A percentile compares a stretch with the other conserved stretches of the same genome.
phyloP scores from a whole-genome alignment of 2,888 invertebrate genomes.

The Apamea monoglypha region DNA sequence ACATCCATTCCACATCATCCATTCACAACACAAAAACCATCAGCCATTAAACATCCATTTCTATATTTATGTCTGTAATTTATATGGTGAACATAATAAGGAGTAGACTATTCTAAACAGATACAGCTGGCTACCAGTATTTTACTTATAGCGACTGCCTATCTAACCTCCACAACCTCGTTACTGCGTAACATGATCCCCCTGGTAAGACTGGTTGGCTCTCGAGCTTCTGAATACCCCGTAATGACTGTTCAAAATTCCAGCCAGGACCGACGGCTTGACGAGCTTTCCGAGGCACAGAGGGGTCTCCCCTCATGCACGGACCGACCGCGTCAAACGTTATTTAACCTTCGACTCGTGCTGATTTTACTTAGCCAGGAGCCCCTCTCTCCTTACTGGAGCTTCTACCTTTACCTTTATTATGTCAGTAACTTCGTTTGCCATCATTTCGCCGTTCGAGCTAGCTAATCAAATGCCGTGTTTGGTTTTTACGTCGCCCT shows the following conservation, averaged over 20 bases:
- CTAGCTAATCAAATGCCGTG: conserved; percentile 36
- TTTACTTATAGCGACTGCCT: neutral
- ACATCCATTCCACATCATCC: too few relatives aligned
- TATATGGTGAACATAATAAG: too few relatives aligned
- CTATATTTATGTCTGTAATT: too few relatives aligned
- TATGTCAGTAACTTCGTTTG: conserved; percentile 28
- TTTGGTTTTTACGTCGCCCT: conserved; percentile 48
- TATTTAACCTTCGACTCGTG: neutral
- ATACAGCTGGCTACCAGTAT: neutral
- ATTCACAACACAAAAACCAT: too few relatives aligned
- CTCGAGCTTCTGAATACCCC: neutral
- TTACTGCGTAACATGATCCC: neutral
- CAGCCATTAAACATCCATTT: too few relatives aligned
- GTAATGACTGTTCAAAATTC: neutral
- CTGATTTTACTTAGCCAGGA: neutral
- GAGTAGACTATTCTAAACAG: too few relatives aligned
- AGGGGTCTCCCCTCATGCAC: too few relatives aligned
- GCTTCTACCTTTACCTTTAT: conserved; percentile 6
- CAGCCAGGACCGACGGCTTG: neutral
- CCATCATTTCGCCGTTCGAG: conserved; percentile 43
- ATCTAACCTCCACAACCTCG: neutral
- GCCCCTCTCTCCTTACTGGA: neutral
- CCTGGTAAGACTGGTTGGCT: neutral
- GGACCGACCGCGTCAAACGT: neutral
- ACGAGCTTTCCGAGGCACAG: neutral